phyloP scores from a whole-genome alignment of 2,797 vertebrate species.

The Megaceryle alcyon region DNA sequence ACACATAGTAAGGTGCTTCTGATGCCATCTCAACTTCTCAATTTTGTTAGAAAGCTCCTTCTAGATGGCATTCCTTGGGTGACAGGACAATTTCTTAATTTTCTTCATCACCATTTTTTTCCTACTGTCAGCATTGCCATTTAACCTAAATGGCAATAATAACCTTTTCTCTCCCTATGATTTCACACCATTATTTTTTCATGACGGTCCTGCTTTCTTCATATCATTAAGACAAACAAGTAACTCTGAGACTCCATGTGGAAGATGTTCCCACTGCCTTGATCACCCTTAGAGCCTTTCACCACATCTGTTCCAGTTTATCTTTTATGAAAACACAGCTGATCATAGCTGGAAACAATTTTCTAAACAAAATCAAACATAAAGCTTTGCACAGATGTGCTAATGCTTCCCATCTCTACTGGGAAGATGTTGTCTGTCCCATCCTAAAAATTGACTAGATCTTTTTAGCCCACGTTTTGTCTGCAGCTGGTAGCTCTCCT shows the following conservation, averaged over 20 bases:
- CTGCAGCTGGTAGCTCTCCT: background rate
- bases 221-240: background rate
- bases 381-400: background rate
- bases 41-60: background rate
- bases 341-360: slow-evolving; percentile 9
- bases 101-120: background rate
- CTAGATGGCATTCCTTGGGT: background rate
- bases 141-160: background rate
- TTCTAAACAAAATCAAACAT: slow-evolving; percentile 16
- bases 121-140: background rate
- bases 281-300: background rate
- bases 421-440: background rate
- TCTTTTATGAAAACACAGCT: background rate
- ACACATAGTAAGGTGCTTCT: background rate
- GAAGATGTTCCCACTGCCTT: background rate
- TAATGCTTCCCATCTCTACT: background rate
- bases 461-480: background rate
- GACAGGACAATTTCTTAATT: background rate
- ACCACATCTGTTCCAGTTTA: slow-evolving; percentile 29
- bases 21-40: background rate
- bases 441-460: background rate
- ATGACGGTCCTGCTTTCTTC: background rate
- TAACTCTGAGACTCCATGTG: background rate
- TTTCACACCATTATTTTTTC: background rate
- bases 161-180: background rate